These are phyloP conservation scores for Chloroclysta siterata DNA, from an alignment of 2,888 invertebrate species.

Conservation along the genomic window DNA sequence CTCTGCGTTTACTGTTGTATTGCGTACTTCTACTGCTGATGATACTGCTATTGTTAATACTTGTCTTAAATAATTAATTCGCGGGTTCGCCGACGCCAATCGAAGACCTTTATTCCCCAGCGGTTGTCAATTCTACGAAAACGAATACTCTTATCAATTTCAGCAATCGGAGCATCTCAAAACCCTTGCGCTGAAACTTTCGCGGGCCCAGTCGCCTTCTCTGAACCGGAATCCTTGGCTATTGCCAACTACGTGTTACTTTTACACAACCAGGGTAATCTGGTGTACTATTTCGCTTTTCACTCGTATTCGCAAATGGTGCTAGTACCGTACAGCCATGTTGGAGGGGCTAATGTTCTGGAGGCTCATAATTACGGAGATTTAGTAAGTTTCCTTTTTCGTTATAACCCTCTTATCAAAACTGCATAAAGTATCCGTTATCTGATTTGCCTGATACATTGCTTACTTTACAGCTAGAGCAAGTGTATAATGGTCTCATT, in stretches of 20 bases:
- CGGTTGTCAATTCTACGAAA: no score
- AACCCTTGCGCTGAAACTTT: slow-evolving; percentile 80
- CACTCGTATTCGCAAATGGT: slow-evolving; percentile 85
- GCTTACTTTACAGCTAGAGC: no score
- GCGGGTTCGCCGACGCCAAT: no score
- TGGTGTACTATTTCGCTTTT: slow-evolving; percentile 81
- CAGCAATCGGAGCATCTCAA: slow-evolving; percentile 70
- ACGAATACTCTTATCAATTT: slow-evolving; percentile 20
- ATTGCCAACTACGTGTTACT: slow-evolving; percentile 65
- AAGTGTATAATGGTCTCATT: no score
- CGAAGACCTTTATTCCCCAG: no score
- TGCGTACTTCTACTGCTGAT: no score
- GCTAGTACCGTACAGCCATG: slow-evolving; percentile 78
- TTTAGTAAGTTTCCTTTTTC: slow-evolving; percentile 57
- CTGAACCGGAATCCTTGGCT: slow-evolving; percentile 82
- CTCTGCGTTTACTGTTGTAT: no score
- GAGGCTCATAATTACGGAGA: slow-evolving; percentile 67
- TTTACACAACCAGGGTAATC: slow-evolving; percentile 52
- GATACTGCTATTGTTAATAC: no score
- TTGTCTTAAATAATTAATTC: no score
- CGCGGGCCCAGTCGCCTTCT: slow-evolving; percentile 79
- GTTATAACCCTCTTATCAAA: background rate
- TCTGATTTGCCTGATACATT: no score
- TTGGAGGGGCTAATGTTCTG: slow-evolving; percentile 48
- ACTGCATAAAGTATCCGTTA: no score